Conservation (phyloP, 2,797 vertebrate genomes). For the Ctenochaetus hawaiiensis region DNA sequence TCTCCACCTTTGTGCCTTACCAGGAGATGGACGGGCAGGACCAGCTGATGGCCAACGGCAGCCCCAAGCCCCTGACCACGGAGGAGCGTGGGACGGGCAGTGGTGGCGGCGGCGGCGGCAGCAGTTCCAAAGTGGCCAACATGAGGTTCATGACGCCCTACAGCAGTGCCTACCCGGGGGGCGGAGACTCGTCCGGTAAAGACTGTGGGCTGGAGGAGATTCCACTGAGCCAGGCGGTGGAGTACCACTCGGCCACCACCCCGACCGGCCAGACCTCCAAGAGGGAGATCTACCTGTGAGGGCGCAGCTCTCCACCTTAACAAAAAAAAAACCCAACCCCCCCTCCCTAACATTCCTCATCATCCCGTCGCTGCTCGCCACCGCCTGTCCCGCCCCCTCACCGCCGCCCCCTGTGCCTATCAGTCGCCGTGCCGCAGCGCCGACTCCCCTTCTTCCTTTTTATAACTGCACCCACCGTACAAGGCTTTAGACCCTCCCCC, state of each 20-base stretch:
- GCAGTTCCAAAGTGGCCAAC: slow-evolving; percentile 94
- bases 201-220: slow-evolving; percentile 97
- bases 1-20: slow-evolving; percentile 99
- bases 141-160: slow-evolving; percentile 98
- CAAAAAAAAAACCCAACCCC: not conserved
- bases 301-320: slow-evolving; percentile 42
- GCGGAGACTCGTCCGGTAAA: slow-evolving; percentile 92
- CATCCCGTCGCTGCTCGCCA: slow-evolving; percentile 48
- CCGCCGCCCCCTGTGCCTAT: slow-evolving; percentile 91
- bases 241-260: slow-evolving; percentile 92
- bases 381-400: slow-evolving; percentile 42
- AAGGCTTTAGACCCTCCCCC: slow-evolving; percentile 75
- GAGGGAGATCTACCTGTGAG: slow-evolving; percentile 99
- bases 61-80: slow-evolving; percentile 89
- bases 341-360: not conserved
- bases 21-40: slow-evolving; percentile 97
- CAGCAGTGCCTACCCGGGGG: slow-evolving; percentile 96
- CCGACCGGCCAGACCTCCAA: slow-evolving; percentile 94
- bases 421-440: slow-evolving; percentile 81
- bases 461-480: slow-evolving; percentile 86
- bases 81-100: slow-evolving; percentile 88
- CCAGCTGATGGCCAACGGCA: slow-evolving; percentile 92
- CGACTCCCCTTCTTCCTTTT: slow-evolving; percentile 64
- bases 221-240: slow-evolving; percentile 95
- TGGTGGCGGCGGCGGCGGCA: slow-evolving; percentile 69